Conservation (phyloP, 2,113 vertebrate genomes). For the Hemichromis elongatus region DNA sequence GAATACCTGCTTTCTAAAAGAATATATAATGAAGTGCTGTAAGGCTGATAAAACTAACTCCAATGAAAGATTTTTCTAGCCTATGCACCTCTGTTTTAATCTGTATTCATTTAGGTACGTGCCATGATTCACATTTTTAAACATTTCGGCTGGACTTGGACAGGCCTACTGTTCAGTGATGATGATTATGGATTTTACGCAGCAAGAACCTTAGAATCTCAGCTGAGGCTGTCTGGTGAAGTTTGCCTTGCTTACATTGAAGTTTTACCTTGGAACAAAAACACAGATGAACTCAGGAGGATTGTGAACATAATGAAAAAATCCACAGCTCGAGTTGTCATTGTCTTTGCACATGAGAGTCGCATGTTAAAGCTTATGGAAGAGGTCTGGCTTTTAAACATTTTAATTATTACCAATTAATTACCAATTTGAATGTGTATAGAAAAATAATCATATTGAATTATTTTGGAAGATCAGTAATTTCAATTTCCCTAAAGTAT, state of each 20-base stretch:
- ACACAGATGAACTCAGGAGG: conserved; percentile 19
- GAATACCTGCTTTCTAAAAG: background rate
- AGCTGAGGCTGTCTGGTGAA: background rate
- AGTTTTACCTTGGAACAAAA: conserved; percentile 48
- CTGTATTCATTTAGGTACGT: background rate
- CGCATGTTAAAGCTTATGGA: background rate
- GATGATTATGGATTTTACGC: conserved; percentile 1
- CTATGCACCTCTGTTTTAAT: background rate
- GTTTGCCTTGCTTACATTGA: conserved; percentile 61
- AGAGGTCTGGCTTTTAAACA: background rate
- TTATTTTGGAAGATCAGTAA: background rate
- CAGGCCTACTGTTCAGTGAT: background rate
- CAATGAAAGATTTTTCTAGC: background rate
- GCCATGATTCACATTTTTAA: conserved; percentile 46
- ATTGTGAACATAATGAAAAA: conserved; percentile 55
- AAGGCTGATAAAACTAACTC: background rate
- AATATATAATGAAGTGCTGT: background rate
- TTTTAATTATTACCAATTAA: background rate
- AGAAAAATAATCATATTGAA: background rate
- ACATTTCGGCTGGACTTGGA: conserved; percentile 7
- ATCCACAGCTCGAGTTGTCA: conserved; percentile 49
- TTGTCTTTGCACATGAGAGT: conserved; percentile 39
- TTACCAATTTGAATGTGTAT: too few relatives aligned
- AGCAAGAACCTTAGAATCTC: background rate
- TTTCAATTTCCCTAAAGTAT: background rate